Evolutionary conservation across 2,113 vertebrate species (phyloP), one percentile per base, ranked within the genome.

Genomic region (Sciurus niger): DNA sequence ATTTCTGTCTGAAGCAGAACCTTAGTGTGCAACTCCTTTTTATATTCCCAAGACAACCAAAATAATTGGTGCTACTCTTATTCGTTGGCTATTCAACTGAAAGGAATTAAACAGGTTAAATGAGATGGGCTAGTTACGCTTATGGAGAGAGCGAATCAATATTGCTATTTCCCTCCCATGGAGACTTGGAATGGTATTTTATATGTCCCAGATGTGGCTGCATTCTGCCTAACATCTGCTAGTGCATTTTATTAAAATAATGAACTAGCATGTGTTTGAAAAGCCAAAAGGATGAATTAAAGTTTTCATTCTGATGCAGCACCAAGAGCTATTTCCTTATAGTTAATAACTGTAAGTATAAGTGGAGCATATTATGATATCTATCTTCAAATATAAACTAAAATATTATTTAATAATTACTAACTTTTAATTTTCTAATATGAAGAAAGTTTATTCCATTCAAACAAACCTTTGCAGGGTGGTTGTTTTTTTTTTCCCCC

Each of bases 161-260:
- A 90, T 67, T 93, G 30, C 73, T 89, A 22, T 89, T 93, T 97
- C 76, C 34, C 88, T 97, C 82, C 60, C 68, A 43, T 83, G 92
- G 93, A 94, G 89, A 96, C 78, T 77, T 94, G 60, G 67, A 98
- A 55, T 95, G 68, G 77, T 88, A 85, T 95, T 97, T 97, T 97
- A 97, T 97, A 87, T 89, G 53, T 95, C 96, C 97, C 98, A 98
- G 93, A 97, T 97, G 96, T 95, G 84, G 53, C 84, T 40, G 74
- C 79, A 85, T 96, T 97, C 97, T 97, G 90, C 46, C 63, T 90
- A 96, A 97, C 90, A 97, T 98, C 97, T 98, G 97, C 90, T 96
- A 92, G 90, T 89, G 46, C 55, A 90, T 94, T 96, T 96, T 97
- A 96, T 95, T 93, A 96, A 97, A 98, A 94, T 95, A 93, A 94